Base-by-base conservation (phyloP, 2,797 vertebrate species). In the Siniperca obscura region DNA sequence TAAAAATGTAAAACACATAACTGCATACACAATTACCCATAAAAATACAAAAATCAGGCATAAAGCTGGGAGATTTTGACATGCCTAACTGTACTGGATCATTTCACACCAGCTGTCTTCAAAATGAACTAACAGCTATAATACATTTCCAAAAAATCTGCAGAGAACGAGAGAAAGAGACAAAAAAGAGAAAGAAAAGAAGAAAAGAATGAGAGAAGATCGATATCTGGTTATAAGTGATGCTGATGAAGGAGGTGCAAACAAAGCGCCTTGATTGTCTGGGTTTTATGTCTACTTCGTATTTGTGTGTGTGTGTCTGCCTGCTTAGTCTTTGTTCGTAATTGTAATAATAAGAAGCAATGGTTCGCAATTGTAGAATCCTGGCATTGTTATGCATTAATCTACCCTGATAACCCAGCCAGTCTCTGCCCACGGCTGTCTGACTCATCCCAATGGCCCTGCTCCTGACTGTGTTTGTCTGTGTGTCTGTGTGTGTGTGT, bases 391-490 rank as follows among this genome's bases (percentile, higher is more conserved):
- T 82, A 78, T 46, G 27, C 66, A 76, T 90, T 92, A 68, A 93
- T 93, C 90, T 90, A 86, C 72, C 81, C 88, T 48, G 88, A 93
- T 92, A 91, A 89, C 86, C 84, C 80, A 91, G 90, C 85, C 89
- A 81, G 89, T 87, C 70, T 87, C 82, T 89, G 91, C 94, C 93
- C 88, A 89, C 70, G 84, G 90, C 87, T 40, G 79, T 87, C 90
- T 94, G 91, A 94, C 76, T 94, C 91, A 94, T 93, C 87, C 83
- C 90, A 16, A 57, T 73, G 83, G 87, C 89, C 76, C 85, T 61
- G 69, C 68, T 88, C 55, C 80, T 83, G 30, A 48, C 65, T 88
- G 68, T 78, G 73, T 83, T n/a, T 81, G 27, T 84, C 53, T 83
- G 70, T 72, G 8, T 74, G 34, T 60, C 73, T 76, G 71, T 59